Percentiles rank a stretch among this genome's conserved stretches.
These are phyloP conservation scores for Eclectus roratus DNA, from an alignment of 2,113 vertebrate species.

Conservation along the genomic window DNA sequence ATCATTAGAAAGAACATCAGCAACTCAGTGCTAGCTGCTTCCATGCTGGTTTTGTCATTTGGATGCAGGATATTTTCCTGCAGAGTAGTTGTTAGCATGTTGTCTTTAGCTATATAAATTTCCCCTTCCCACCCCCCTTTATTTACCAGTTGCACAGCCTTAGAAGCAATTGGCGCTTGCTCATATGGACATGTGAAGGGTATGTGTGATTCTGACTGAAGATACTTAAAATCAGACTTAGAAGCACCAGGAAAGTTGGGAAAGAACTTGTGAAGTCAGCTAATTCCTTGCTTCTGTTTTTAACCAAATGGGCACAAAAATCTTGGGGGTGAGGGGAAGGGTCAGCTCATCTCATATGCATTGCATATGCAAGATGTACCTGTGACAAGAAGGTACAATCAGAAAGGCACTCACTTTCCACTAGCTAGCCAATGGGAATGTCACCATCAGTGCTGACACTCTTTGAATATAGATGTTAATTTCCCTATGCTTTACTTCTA, in stretches of 20 bases:
- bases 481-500: background rate
- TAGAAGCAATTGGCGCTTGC: background rate
- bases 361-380: background rate
- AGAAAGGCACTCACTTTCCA: background rate
- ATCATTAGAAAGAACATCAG: background rate
- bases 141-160: background rate
- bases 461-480: background rate
- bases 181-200: background rate
- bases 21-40: background rate
- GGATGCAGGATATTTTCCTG: background rate
- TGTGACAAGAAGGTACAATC: background rate
- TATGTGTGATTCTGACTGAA: background rate
- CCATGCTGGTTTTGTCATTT: background rate
- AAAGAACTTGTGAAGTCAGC: background rate
- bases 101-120: background rate
- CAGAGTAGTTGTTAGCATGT: background rate
- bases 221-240: background rate
- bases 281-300: background rate
- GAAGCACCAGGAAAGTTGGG: background rate
- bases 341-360: background rate
- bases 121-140: accelerated
- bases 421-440: background rate
- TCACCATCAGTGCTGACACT: background rate
- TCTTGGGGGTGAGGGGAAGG: background rate
- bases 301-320: background rate